A percentile compares a stretch with the other conserved stretches of the same genome.
phyloP scores from a whole-genome alignment of 2,797 vertebrate genomes.

The Tauraco hartlaubi region DNA sequence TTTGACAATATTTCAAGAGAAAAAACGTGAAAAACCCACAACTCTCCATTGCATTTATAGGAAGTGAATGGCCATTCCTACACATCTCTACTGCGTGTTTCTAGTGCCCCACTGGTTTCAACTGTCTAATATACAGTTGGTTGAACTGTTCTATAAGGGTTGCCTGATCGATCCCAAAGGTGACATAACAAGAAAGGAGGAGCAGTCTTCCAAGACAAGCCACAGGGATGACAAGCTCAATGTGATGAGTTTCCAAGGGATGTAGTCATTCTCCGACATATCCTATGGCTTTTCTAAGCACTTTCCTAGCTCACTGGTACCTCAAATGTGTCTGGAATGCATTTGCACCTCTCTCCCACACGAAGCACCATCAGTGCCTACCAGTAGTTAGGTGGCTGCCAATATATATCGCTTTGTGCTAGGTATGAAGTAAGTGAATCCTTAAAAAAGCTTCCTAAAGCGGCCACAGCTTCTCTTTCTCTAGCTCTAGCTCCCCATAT shows the following conservation, averaged over 20 bases:
- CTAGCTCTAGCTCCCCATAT: neutral
- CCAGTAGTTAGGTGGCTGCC: neutral
- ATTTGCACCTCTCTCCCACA: neutral
- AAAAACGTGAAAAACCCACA: neutral
- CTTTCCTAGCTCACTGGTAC: neutral
- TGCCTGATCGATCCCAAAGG: neutral
- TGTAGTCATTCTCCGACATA: fast-evolving
- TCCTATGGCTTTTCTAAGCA: neutral
- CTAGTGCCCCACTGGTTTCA: neutral
- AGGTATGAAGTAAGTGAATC: neutral
- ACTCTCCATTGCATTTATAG: neutral
- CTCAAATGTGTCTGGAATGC: neutral
- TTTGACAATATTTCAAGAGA: neutral
- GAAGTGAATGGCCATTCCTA: neutral
- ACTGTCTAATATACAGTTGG: neutral
- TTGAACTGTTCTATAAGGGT: neutral
- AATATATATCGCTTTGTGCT: neutral
- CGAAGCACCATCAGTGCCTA: neutral
- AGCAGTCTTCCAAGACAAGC: neutral
- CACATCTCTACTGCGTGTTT: fast-evolving
- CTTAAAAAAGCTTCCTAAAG: neutral
- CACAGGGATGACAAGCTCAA: neutral
- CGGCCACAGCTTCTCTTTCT: neutral
- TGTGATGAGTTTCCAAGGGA: neutral
- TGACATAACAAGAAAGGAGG: neutral